Percentiles rank a stretch among this genome's conserved stretches.
Conservation (phyloP, 1,140 invertebrate genomes). For the Nephila pilipes region DNA sequence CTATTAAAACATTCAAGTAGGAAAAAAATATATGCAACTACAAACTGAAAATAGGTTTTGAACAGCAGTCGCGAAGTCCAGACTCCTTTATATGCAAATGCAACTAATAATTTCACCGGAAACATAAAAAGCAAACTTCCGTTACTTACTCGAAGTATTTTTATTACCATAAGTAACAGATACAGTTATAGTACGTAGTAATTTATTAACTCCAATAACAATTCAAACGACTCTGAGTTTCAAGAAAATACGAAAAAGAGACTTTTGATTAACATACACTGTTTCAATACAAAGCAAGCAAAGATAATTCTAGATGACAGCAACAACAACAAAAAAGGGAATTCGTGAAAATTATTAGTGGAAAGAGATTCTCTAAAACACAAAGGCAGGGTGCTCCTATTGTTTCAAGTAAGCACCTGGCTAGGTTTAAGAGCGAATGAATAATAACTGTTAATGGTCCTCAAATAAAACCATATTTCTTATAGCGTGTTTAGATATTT, state of each 20-base stretch:
- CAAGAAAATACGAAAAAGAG: not conserved
- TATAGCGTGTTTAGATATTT: not conserved
- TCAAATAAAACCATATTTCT: not conserved
- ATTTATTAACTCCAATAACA: not conserved
- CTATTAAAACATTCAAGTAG: not conserved
- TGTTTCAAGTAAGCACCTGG: not conserved
- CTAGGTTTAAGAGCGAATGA: not conserved
- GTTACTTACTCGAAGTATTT: not conserved
- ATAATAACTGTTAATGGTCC: conserved; percentile 5
- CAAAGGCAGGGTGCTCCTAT: not conserved
- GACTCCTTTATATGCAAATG: not conserved
- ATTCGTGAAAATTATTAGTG: not conserved
- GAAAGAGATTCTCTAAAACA: not conserved
- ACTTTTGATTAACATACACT: conserved; percentile 2
- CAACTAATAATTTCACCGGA: not conserved
- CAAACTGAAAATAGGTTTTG: not conserved
- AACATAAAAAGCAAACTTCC: conserved; percentile 6
- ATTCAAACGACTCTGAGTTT: not conserved
- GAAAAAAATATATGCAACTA: not conserved
- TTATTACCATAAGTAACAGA: conserved; percentile 14
- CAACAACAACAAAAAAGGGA: not conserved
- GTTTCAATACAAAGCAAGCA: not conserved
- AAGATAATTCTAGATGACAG: not conserved
- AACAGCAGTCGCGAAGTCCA: not conserved
- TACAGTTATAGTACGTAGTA: not conserved